These are phyloP conservation scores for Eumeta japonica DNA, from an alignment of 1,140 invertebrate species.

Conservation along the genomic window DNA sequence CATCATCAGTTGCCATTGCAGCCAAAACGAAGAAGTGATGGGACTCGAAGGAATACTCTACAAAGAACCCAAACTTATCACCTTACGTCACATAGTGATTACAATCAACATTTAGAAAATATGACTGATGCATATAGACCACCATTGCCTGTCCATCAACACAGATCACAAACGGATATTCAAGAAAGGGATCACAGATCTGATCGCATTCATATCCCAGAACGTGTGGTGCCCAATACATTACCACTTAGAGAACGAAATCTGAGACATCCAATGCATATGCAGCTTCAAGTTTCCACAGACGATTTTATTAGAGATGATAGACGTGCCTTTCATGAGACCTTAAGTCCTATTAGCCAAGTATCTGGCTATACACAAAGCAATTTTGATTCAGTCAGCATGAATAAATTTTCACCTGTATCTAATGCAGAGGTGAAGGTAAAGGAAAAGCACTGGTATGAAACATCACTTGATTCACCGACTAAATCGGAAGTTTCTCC, in stretches of 20 bases:
- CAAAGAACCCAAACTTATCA: conserved; percentile 54
- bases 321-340: conserved; percentile 29
- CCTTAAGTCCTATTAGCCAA: conserved; percentile 44
- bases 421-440: conserved; percentile 39
- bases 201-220: conserved; percentile 28
- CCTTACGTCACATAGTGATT: conserved; percentile 51
- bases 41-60: conserved; percentile 38
- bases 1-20: conserved; percentile 31
- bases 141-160: conserved; percentile 27
- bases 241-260: conserved; percentile 42
- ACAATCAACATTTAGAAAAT: conserved; percentile 47
- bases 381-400: conserved; percentile 44
- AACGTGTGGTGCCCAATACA: conserved; percentile 40
- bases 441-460: conserved; percentile 72
- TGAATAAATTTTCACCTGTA: conserved; percentile 43
- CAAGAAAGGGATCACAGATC: conserved; percentile 27
- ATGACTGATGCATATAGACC: conserved; percentile 32
- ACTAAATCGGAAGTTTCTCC: conserved; percentile 38
- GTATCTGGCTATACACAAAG: conserved; percentile 38
- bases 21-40: conserved; percentile 31
- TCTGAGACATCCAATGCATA: conserved; percentile 34
- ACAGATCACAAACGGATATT: conserved; percentile 43
- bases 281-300: conserved; percentile 45
- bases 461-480: conserved; percentile 68
- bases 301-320: conserved; percentile 41